Evolutionary conservation across 2,797 vertebrate genomes (phyloP), one percentile per base, ranked within the genome.

Genomic region (Pipistrellus kuhlii): DNA sequence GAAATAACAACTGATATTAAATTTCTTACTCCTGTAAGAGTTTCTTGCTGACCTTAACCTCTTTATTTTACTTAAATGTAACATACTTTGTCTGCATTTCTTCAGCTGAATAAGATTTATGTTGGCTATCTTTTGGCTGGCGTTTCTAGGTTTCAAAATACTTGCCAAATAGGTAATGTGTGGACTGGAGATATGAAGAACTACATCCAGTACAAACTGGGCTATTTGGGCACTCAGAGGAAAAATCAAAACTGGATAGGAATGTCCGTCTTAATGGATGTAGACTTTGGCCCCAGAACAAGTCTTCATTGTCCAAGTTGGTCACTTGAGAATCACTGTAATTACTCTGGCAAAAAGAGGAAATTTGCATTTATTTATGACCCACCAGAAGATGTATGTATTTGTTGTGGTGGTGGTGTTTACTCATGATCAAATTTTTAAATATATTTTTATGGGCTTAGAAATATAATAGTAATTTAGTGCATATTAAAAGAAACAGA

Each of bases 361-460:
- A 87, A 35, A 6, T 30, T 86, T 53, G n/a, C 18, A 23, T 53
- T 76, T 53, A 53, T 21, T 51, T 76, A n/a, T 51, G 64, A 72
- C n/a, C 59, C 27, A 82, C 57, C 38, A 57, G 55, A 83, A 94
- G 21, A 57, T 71, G 38, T 81, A 59, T 48, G 8, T 57, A 41
- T 87, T 83, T 94, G 30, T 48, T 85, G n/a, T 57, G 44, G 51
- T 69, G 80, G 18, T 55, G 80, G 27, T 51, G 55, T 57, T 69
- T 81, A 55, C 4, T 85, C 53, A 76, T 41, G 57, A 76, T 71
- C 30, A 68, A 66, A 93, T 88, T 92, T 88, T 13, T 82, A 90
- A 90, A 73, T 73, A 25, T 48, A 62, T 73, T 94, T 94, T 83
- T 85, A 57, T 46, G 32, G 38, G 25, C 64, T 85, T 90, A 77